Evolutionary conservation across 2,888 invertebrate species (phyloP).

Genomic region (Andrena fulva): DNA sequence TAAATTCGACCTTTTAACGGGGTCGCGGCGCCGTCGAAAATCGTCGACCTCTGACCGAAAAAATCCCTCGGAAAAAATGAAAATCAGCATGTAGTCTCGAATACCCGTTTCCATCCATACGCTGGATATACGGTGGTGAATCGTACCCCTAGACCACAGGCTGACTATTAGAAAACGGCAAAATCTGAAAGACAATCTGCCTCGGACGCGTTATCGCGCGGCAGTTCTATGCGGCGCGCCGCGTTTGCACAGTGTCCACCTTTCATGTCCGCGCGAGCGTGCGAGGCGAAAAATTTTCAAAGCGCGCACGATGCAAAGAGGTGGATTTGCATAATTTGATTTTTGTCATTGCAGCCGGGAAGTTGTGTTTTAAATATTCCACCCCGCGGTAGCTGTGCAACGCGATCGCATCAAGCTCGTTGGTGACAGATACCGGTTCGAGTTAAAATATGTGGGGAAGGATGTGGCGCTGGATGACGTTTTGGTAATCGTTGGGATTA

Average conservation of each 20-base stretch:
- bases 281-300: not conserved
- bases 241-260: not conserved
- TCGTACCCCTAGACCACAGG: conserved; percentile 83
- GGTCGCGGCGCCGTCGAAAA: not conserved
- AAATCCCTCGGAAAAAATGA: conserved; percentile 81
- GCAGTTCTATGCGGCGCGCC: conserved; percentile 20
- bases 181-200: conserved; percentile 73
- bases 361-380: not conserved
- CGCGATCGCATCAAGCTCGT: too few relatives aligned
- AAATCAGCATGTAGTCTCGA: conserved; percentile 84
- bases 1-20: conserved; percentile 53
- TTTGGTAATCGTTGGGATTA: too few relatives aligned
- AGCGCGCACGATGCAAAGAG: not conserved
- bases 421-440: too few relatives aligned
- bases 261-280: not conserved
- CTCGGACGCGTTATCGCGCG: conserved; percentile 37
- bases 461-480: too few relatives aligned
- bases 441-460: too few relatives aligned
- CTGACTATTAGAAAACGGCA: conserved; percentile 80
- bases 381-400: too few relatives aligned
- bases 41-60: conserved; percentile 78
- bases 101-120: conserved; percentile 73
- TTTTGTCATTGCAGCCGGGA: not conserved
- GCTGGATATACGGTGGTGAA: conserved; percentile 65
- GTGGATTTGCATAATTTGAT: not conserved